Base-by-base conservation (phyloP, 2,797 vertebrate species). In the Parambassis ranga region DNA sequence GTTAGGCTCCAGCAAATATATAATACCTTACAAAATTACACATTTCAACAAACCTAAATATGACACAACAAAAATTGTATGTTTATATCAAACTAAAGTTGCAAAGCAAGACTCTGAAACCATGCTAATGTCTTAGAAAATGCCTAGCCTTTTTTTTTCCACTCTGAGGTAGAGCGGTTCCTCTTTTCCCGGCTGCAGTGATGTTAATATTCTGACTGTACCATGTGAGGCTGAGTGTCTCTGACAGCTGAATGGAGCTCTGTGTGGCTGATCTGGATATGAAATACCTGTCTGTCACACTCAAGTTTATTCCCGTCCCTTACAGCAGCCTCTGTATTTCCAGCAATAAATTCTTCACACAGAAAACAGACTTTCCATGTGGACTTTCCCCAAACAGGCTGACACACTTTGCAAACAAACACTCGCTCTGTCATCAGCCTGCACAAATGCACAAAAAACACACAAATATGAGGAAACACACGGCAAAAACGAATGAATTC, bases 191-290 rank as follows among this genome's bases (percentile, higher is more conserved):
- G 14, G 36, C 53, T 33, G 22, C 22, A 11, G 16, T 11, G 27
- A 5, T 27, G 8, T 41, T 41, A 20, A 55, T 39, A 39, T 39
- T 47, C 42, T 27, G 19, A 7, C 35, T 39, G 35, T 24, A 11
- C 32, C 7, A 19, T 26, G 20, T 7, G 0, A 10, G 22, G 9
- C 5, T 3, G 26, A 31, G 28, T 0, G 26, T 1, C 19, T 19
- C 32, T 48, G 42, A 27, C 49, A 27, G 61, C 43, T 65, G 42
- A 48, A 16, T 48, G 51, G 16, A 43, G 22, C 30, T 35, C 39
- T 26, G 27, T 55, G 61, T 16, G 10, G 22, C 44, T 32, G 43
- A 39, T 31, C n/a, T 49, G 44, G 15, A 33, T 19, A 14, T 35
- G 43, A 56, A 65, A 48, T 35, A 20, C 18, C 14, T 10, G n/a